phyloP scores from a whole-genome alignment of 1,140 invertebrate species.

The Anastrepha ludens region DNA sequence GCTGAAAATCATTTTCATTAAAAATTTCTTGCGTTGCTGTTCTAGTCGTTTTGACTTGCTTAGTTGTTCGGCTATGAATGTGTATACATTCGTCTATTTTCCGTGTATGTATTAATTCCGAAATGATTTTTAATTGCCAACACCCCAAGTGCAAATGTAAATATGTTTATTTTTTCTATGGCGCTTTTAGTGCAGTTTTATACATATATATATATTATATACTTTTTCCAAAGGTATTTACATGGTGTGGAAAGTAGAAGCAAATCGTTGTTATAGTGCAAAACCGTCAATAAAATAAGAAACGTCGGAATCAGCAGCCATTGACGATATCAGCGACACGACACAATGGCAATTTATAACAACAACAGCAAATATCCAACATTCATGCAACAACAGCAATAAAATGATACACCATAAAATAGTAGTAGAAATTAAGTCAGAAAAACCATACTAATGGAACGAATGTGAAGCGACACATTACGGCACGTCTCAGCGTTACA shows the following conservation, averaged over 20 bases:
- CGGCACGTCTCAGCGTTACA: background rate
- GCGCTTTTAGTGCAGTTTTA: conserved; percentile 25
- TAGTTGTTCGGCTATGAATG: background rate
- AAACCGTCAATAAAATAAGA: conserved; percentile 46
- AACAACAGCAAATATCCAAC: conserved; percentile 33
- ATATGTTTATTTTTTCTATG: conserved; percentile 43
- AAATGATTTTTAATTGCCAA: conserved; percentile 56
- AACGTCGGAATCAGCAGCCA: background rate
- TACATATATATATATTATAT: too few relatives aligned
- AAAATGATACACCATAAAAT: conserved; percentile 11
- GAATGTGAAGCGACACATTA: conserved; percentile 34
- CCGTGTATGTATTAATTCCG: conserved; percentile 22
- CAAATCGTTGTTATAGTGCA: conserved; percentile 38
- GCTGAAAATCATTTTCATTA: background rate
- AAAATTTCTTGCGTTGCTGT: background rate
- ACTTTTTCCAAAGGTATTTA: conserved; percentile 6
- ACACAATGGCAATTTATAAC: background rate
- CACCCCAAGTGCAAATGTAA: conserved; percentile 54
- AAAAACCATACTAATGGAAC: conserved; percentile 9
- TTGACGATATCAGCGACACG: conserved; percentile 17
- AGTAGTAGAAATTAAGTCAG: conserved; percentile 36
- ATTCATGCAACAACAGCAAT: conserved; percentile 51
- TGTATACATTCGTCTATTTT: background rate
- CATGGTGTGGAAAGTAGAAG: conserved; percentile 9
- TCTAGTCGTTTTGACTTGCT: background rate